Evolutionary conservation across 2,797 vertebrate genomes (phyloP).

Genomic region (Trichosurus vulpecula): DNA sequence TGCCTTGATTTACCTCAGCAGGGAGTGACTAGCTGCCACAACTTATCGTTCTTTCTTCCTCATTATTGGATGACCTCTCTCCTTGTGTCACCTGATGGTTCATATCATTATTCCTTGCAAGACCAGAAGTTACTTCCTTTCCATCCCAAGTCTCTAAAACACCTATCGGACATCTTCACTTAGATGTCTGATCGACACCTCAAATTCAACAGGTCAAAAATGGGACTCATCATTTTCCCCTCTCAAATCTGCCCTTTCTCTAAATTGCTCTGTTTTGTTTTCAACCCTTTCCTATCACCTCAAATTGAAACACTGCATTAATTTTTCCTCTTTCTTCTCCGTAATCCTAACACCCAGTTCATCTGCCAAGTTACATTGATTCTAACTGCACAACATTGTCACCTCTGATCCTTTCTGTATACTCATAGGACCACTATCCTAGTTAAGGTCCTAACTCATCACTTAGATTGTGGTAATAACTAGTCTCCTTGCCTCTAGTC

Average conservation of each 20-base stretch:
- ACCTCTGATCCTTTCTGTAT: background rate
- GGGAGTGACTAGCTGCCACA: background rate
- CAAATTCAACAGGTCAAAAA: background rate
- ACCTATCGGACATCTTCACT: background rate
- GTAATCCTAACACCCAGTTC: background rate
- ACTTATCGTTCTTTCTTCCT: background rate
- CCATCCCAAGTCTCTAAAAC: background rate
- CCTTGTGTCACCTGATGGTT: background rate
- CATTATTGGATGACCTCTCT: background rate
- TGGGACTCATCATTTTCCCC: background rate
- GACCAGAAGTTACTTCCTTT: background rate
- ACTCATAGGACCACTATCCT: rapidly evolving
- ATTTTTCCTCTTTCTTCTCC: rapidly evolving
- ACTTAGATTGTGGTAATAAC: rapidly evolving
- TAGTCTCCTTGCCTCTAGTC: background rate
- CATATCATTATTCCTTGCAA: background rate
- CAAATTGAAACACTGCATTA: background rate
- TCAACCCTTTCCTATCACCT: rapidly evolving
- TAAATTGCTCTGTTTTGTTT: background rate
- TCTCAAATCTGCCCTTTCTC: background rate
- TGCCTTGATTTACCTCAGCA: conserved; percentile 4
- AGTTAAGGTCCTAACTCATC: background rate
- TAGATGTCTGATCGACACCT: background rate
- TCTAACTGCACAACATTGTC: background rate
- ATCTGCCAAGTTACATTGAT: background rate